Base-by-base conservation (phyloP, 2,113 vertebrate species). In the Hypocryptadius cinnamomeus region DNA sequence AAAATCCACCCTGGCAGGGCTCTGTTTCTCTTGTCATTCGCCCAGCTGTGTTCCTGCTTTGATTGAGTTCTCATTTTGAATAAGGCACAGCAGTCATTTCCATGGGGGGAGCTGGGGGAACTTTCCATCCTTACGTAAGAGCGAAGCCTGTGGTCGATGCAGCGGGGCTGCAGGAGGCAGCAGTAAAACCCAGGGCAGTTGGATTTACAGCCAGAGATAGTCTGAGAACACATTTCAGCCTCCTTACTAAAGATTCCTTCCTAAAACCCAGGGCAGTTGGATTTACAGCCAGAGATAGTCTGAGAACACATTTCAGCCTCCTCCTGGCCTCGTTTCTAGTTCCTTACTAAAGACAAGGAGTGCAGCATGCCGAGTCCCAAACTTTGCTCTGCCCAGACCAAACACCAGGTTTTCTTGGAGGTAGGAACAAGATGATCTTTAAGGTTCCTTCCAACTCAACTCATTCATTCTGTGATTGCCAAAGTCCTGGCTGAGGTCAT, bases 41-140 rank as follows among this genome's bases (percentile, higher is more conserved):
- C 96, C 97, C 97, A 97, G 95, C 94, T 97, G 95, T 97, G 73
- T 68, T 96, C 94, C 95, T 96, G 92, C 86, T 78, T 92, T 71
- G 96, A 96, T 44, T 74, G 96, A 96, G 88, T 95, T 97, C 88
- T 90, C 87, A 40, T 94, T 94, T 81, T 69, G 95, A 92, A 81
- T 87, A 89, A 90, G 86, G 80, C 77, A 91, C 68, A 92, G 77
- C 65, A 89, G 60, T 79, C 60, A 91, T 92, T 95, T 95, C 72
- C 74, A 30, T 9, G 31, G 77, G 14, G 79, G 47, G 13, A 77
- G 48, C n/a, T 1, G 48, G n/a, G 48, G 33, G 40, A 95, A 94
- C 57, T 93, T 96, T 96, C 89, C 94, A 85, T 94, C 96, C 94
- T 97, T 92, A 89, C 39, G 4, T 90, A 89, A 96, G 78, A 93